Conservation (phyloP, 2,888 invertebrate species). For the Argyresthia albistria region DNA sequence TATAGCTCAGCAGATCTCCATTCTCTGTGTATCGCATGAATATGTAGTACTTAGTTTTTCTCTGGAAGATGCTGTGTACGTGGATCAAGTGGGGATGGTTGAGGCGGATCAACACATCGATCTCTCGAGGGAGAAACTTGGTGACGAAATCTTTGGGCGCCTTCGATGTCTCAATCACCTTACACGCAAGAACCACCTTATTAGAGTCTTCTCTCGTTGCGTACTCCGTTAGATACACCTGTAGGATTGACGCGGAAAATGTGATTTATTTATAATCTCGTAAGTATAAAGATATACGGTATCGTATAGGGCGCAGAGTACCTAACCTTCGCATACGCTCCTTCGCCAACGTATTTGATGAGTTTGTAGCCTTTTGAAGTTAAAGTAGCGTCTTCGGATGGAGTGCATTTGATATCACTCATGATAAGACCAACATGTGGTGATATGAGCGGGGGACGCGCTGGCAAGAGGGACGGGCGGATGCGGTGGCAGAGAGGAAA, state of each 20-base stretch:
- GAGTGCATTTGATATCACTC: slow-evolving; percentile 53
- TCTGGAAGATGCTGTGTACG: slow-evolving; percentile 83
- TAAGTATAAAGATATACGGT: not conserved
- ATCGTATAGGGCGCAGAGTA: not conserved
- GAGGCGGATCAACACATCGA: slow-evolving; percentile 81
- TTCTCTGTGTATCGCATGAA: slow-evolving; percentile 86
- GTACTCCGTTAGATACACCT: slow-evolving; percentile 60
- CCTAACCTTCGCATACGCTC: slow-evolving; percentile 83
- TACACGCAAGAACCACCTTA: slow-evolving; percentile 74
- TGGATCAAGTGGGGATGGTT: slow-evolving; percentile 87
- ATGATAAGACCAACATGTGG: slow-evolving; percentile 34
- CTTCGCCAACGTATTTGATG: slow-evolving; percentile 79
- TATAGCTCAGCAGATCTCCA: slow-evolving; percentile 83
- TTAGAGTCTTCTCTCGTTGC: slow-evolving; percentile 30
- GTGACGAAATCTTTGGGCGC: slow-evolving; percentile 84
- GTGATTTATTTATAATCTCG: not conserved
- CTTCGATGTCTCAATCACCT: slow-evolving; percentile 80
- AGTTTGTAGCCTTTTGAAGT: slow-evolving; percentile 74
- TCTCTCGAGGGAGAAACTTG: slow-evolving; percentile 87
- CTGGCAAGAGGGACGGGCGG: not conserved
- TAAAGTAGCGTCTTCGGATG: slow-evolving; percentile 62
- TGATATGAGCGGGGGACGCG: not conserved
- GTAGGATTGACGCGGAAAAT: slow-evolving; percentile 7
- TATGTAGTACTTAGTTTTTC: slow-evolving; percentile 80
- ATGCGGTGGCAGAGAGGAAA: slow-evolving; percentile 24